Percentiles rank a stretch among this genome's conserved stretches.
Evolutionary conservation across 1,140 invertebrate species (phyloP).

Genomic region (Archivesica marissinica): DNA sequence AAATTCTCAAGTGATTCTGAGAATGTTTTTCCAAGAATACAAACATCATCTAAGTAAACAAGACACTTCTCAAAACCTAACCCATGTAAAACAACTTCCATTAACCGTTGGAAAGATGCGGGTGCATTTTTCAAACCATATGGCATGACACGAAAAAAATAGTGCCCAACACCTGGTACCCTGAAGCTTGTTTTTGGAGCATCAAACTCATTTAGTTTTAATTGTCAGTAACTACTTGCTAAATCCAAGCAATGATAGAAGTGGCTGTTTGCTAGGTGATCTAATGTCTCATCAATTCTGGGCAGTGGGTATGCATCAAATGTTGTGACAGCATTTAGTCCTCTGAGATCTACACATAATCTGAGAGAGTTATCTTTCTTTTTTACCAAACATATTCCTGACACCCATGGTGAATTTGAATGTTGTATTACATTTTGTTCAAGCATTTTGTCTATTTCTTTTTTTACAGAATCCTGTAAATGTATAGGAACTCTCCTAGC

Average conservation of each 20-base stretch:
- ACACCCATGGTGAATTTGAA: slow-evolving; percentile 84
- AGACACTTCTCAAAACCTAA: slow-evolving; percentile 55
- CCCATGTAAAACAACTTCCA: slow-evolving; percentile 68
- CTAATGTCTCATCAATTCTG: slow-evolving; percentile 27
- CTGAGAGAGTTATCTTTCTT: slow-evolving; percentile 84
- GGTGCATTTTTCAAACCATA: slow-evolving; percentile 65
- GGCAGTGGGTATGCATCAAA: slow-evolving; percentile 57
- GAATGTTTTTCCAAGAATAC: slow-evolving; percentile 35
- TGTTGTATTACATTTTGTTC: slow-evolving; percentile 78
- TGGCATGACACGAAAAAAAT: slow-evolving; percentile 63
- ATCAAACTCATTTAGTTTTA: slow-evolving; percentile 48
- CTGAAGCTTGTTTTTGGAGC: slow-evolving; percentile 40
- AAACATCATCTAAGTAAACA: slow-evolving; percentile 64
- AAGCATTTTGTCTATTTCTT: slow-evolving; percentile 72
- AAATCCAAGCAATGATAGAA: slow-evolving; percentile 43
- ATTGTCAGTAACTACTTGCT: slow-evolving; percentile 37
- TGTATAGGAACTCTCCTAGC: too few relatives aligned
- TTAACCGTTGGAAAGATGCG: slow-evolving; percentile 70
- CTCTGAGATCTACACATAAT: slow-evolving; percentile 85
- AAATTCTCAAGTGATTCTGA: slow-evolving; percentile 17
- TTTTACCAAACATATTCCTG: slow-evolving; percentile 84
- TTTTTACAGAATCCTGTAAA: slow-evolving; percentile 26
- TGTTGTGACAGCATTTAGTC: slow-evolving; percentile 63
- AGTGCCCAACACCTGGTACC: slow-evolving; percentile 43
- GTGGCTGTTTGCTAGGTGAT: not conserved